Conservation (phyloP, 2,113 vertebrate species). For the Serilophus lunatus region DNA sequence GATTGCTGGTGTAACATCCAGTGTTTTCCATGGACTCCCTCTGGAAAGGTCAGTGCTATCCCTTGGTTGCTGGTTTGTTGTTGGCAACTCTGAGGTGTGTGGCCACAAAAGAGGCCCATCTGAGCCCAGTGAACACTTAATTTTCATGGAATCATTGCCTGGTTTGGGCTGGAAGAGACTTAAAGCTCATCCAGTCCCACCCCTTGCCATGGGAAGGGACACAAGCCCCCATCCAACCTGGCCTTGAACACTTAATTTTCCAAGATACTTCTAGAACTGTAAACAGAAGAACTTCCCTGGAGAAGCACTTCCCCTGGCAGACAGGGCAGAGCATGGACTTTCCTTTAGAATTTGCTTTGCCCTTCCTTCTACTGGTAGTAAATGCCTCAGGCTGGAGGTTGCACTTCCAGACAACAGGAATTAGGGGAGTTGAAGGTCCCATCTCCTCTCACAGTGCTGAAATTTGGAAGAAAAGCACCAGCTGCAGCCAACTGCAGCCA, state of each 20-base stretch:
- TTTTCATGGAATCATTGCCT: background rate
- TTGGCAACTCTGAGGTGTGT: accelerated
- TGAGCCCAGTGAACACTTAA: background rate
- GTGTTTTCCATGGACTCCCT: background rate
- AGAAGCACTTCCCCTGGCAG: background rate
- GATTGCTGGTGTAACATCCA: background rate
- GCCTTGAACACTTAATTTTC: background rate
- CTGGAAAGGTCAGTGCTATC: background rate
- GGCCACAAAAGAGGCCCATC: background rate
- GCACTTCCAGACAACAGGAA: background rate
- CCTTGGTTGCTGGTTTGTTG: background rate
- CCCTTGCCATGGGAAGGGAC: too few species aligned
- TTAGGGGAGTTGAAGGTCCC: background rate
- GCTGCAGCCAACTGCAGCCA: background rate
- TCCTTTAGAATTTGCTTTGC: background rate
- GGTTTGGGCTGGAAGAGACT: background rate
- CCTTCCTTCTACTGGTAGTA: background rate
- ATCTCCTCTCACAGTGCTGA: background rate
- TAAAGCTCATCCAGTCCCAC: background rate
- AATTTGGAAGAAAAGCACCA: background rate
- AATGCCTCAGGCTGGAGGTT: background rate
- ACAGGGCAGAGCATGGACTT: background rate
- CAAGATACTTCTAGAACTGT: background rate
- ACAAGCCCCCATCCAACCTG: too few species aligned
- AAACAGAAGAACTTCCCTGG: background rate